phyloP scores from a whole-genome alignment of 1,140 invertebrate genomes.

The Platyscapa corneri region DNA sequence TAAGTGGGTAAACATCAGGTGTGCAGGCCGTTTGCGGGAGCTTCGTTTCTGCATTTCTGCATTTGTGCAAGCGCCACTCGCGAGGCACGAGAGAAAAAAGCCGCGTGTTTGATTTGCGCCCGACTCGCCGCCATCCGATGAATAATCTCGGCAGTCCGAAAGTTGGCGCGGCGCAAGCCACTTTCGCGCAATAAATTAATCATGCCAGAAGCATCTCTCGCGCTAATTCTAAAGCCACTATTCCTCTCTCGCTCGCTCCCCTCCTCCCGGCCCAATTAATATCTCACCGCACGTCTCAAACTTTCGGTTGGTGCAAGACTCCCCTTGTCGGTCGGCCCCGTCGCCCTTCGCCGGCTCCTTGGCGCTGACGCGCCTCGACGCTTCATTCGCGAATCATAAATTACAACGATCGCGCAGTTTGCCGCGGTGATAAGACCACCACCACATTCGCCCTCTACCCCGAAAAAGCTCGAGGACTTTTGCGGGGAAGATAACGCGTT shows the following conservation, averaged over 20 bases:
- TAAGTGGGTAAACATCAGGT: too few relatives aligned
- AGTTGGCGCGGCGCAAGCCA: background rate
- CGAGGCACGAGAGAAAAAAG: too few relatives aligned
- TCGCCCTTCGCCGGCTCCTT: too few relatives aligned
- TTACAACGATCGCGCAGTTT: constrained; percentile 15
- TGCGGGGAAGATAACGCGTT: background rate
- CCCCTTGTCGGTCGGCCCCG: too few relatives aligned
- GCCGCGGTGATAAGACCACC: constrained; percentile 11
- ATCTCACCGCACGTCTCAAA: constrained; percentile 38
- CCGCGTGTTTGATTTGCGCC: background rate
- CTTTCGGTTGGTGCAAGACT: background rate
- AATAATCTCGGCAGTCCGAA: background rate
- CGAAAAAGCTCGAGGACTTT: constrained; percentile 6
- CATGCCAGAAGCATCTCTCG: constrained; percentile 46
- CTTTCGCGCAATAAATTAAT: constrained; percentile 36
- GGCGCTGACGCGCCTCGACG: constrained; percentile 20
- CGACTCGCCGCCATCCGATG: background rate
- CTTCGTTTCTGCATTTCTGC: too few relatives aligned
- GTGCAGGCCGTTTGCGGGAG: too few relatives aligned
- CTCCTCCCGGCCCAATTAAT: constrained; percentile 34
- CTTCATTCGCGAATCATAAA: constrained; percentile 48
- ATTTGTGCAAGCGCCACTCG: background rate
- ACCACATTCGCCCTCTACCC: background rate
- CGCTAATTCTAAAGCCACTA: constrained; percentile 36
- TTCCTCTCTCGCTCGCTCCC: background rate